These are phyloP conservation scores for Paracentrotus lividus DNA, from an alignment of 53 echinoderm and acorn worm genomes.

Conservation along the genomic window DNA sequence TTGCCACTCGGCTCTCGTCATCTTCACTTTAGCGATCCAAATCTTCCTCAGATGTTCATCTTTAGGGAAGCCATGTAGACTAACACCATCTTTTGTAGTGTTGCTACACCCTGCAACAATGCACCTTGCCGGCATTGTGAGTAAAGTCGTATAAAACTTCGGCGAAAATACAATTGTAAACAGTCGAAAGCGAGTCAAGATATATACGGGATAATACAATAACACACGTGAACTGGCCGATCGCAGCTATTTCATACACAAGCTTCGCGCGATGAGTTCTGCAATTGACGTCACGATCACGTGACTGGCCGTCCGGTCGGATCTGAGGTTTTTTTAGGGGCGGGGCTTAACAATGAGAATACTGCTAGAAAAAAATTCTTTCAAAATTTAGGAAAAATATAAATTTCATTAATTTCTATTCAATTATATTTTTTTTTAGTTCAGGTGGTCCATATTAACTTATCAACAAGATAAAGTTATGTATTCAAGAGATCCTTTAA, in stretches of 20 bases:
- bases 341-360: background rate
- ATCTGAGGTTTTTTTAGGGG: background rate
- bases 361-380: no score
- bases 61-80: background rate
- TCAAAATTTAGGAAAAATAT: no score
- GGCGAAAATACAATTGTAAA: background rate
- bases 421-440: no score
- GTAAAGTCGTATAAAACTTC: background rate
- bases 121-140: background rate
- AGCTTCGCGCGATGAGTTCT: background rate
- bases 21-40: background rate
- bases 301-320: background rate
- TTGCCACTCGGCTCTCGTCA: slow-evolving; percentile 5
- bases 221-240: background rate
- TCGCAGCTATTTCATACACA: background rate
- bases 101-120: background rate
- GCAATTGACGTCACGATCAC: background rate
- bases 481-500: no score
- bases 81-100: background rate
- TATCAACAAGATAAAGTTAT: no score
- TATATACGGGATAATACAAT: background rate
- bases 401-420: no score
- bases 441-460: no score
- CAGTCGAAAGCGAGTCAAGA: background rate
- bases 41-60: background rate